Evolutionary conservation across 2,797 vertebrate genomes (phyloP), one percentile per base, ranked within the genome.

Genomic region (Phataginus tricuspis): DNA sequence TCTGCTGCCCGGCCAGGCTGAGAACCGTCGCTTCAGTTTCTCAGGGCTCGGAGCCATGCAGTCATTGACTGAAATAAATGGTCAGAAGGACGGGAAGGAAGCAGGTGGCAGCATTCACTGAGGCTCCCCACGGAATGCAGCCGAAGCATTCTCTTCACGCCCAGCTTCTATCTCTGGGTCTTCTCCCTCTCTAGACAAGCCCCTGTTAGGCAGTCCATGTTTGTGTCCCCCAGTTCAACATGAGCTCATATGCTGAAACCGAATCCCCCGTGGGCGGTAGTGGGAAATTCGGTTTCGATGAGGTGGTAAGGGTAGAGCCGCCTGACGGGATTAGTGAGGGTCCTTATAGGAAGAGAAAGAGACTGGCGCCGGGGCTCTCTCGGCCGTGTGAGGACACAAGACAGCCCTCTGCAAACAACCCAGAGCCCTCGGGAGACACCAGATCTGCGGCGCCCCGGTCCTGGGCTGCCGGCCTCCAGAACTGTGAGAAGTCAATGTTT

Each of bases 61-160:
- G 29, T 37, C 57, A 7, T 83, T 51, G 74, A 74, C n/a, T 51
- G 18, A 90, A 86, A 72, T 49, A 25, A 21, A 8, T 4, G 13
- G 13, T 49, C 59, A 34, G 79, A 29, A 68, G 90, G 34, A 55
- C 64, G 29, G 31, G 45, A 71, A 64, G 21, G 27, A n/a, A 45
- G 15, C 25, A 9, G 8, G 15, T 31, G 45, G 16, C 16, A 13
- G 1, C 49, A 5, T 21, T 23, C 31, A 66, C 11, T 51, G 29
- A 7, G 42, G 45, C 3, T 49, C 23, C 63, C 37, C 57, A 9
- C 3, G 25, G 64, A 19, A 42, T 12, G 5, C 53, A 1, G 0
- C 34, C 4, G 31, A n/a, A 39, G 11, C 39, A 0, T n/a, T 19
- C 42, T 45, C 12, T 2, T 45, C 45, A 11, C 45, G 34, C 42